These are phyloP conservation scores for Notocelia uddmanniana DNA, from an alignment of 2,888 invertebrate genomes.

Conservation along the genomic window DNA sequence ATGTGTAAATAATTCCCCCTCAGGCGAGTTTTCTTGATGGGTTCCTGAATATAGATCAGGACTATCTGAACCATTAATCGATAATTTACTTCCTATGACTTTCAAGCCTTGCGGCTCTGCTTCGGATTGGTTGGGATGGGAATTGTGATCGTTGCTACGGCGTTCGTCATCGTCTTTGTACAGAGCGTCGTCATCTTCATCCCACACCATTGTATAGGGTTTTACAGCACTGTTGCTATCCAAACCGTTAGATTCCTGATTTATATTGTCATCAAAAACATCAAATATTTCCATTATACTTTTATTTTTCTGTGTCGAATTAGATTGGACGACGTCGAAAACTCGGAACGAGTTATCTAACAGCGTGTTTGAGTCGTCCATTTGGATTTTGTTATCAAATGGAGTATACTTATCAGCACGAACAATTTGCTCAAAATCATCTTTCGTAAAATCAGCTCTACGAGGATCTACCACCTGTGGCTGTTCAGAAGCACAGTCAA, in stretches of 20 bases:
- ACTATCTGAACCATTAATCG: not conserved
- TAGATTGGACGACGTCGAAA: constrained; percentile 74
- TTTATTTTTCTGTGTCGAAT: constrained; percentile 65
- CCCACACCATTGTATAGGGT: constrained; percentile 73
- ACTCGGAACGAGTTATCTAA: constrained; percentile 58
- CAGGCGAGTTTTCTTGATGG: constrained; percentile 2
- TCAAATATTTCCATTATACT: constrained; percentile 81
- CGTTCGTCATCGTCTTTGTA: constrained; percentile 66
- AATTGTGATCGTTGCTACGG: constrained; percentile 47
- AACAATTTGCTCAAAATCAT: constrained; percentile 58
- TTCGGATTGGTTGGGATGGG: constrained; percentile 50
- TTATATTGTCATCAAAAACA: constrained; percentile 54
- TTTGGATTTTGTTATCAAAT: constrained; percentile 60
- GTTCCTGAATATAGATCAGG: not conserved
- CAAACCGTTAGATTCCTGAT: constrained; percentile 61
- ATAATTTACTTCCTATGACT: not conserved
- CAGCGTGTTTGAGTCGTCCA: constrained; percentile 48
- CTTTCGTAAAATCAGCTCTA: constrained; percentile 61
- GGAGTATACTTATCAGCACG: constrained; percentile 58
- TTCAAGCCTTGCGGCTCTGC: not conserved
- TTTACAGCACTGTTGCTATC: constrained; percentile 65
- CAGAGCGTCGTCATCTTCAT: constrained; percentile 81
- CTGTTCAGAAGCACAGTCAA: constrained; percentile 17
- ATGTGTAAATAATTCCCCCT: constrained; percentile 8
- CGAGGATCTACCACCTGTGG: constrained; percentile 36